A percentile compares a stretch with the other conserved stretches of the same genome.
phyloP scores from a whole-genome alignment of 2,888 invertebrate species.

The Homarus gammarus region DNA sequence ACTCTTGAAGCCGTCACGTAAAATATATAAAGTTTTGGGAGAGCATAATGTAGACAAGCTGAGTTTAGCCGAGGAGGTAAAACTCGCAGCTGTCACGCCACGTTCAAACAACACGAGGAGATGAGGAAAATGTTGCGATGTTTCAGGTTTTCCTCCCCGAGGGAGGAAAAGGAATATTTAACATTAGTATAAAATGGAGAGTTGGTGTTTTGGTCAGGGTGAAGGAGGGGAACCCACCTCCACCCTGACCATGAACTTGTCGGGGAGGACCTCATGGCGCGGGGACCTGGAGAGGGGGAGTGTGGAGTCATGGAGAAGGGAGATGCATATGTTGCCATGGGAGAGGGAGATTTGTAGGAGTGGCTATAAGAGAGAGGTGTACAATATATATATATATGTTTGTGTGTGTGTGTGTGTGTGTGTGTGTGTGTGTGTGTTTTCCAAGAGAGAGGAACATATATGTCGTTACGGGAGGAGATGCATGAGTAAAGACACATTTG shows the following conservation, averaged over 20 bases:
- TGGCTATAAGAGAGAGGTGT: background rate
- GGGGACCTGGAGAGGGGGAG: background rate
- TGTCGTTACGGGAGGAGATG: slow-evolving; percentile 25
- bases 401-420: slow-evolving; percentile 45
- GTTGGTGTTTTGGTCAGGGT: background rate
- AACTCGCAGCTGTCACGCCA: background rate
- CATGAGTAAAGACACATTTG: slow-evolving; percentile 18
- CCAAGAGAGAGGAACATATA: background rate
- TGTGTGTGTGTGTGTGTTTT: background rate
- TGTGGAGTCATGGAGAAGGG: background rate
- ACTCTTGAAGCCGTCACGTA: slow-evolving; percentile 3
- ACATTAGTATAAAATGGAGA: background rate
- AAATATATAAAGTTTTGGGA: slow-evolving; percentile 2
- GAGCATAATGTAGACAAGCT: slow-evolving; percentile 12
- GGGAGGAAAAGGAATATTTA: background rate
- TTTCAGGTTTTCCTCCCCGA: background rate
- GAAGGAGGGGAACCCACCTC: background rate
- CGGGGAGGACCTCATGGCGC: background rate
- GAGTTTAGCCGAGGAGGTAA: slow-evolving; percentile 22
- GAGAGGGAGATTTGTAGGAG: background rate
- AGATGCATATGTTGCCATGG: background rate
- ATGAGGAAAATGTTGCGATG: background rate
- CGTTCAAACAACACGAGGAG: background rate
- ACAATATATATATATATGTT: slow-evolving; percentile 14
- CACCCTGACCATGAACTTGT: background rate